Conservation (phyloP, 2,888 invertebrate species). For the Phalera bucephala region DNA sequence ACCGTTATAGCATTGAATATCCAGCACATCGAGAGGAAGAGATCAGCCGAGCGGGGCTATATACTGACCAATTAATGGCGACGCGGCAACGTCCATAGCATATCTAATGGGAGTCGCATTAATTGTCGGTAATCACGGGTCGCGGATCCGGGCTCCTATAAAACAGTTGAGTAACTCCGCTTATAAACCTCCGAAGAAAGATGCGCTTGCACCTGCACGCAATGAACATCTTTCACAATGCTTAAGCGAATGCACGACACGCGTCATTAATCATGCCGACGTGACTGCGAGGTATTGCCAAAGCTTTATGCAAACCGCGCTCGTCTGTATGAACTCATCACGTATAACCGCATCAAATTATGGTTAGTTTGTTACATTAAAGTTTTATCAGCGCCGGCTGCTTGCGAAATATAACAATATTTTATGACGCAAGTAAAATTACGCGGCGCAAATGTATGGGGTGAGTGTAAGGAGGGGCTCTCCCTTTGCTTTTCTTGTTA, state of each 20-base stretch:
- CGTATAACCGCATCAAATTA: conserved; percentile 65
- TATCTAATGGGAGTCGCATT: conserved; percentile 20
- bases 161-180: conserved; percentile 23
- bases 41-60: too few relatives aligned
- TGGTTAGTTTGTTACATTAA: conserved; percentile 46
- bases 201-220: conserved; percentile 32
- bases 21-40: too few relatives aligned
- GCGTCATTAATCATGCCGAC: conserved; percentile 61
- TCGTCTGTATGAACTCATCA: conserved; percentile 62
- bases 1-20: conserved; percentile 21
- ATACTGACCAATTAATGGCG: too few relatives aligned
- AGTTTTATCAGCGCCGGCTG: conserved; percentile 53
- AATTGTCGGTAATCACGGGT: conserved; percentile 19
- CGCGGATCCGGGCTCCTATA: conserved; percentile 21
- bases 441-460: conserved; percentile 49
- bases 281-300: conserved; percentile 61
- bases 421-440: conserved; percentile 64
- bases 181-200: conserved; percentile 28
- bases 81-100: too few relatives aligned
- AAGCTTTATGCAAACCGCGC: conserved; percentile 57
- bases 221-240: conserved; percentile 51
- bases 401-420: conserved; percentile 61
- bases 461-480: conserved; percentile 46
- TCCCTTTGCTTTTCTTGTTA: conserved; percentile 64
- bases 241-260: conserved; percentile 42